Conservation (phyloP, 1,140 invertebrate genomes). For the Tenebrio molitor region DNA sequence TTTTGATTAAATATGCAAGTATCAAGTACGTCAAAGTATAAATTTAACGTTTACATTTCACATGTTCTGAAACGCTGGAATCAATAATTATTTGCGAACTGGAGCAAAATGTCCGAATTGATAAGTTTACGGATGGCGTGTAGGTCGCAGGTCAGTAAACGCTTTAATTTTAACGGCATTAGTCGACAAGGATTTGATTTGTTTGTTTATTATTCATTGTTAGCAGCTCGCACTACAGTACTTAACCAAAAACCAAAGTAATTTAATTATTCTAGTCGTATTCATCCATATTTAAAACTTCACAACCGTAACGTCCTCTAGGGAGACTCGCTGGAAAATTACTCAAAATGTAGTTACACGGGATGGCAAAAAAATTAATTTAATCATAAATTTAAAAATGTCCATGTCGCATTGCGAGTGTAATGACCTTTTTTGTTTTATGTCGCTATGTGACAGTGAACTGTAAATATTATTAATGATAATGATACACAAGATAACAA, state of each 20-base stretch:
- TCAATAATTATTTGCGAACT: too few relatives aligned
- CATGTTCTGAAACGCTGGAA: not conserved
- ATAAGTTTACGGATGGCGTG: not conserved
- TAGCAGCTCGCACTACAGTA: not conserved
- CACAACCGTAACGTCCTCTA: too few relatives aligned
- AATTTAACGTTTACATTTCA: not conserved
- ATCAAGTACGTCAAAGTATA: not conserved
- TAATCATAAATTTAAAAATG: too few relatives aligned
- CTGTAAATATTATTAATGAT: too few relatives aligned
- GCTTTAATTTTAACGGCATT: conserved; percentile 22
- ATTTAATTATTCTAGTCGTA: conserved; percentile 7
- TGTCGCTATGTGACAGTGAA: too few relatives aligned
- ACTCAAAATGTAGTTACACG: too few relatives aligned
- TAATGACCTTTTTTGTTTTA: too few relatives aligned
- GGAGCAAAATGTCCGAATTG: not conserved
- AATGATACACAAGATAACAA: too few relatives aligned
- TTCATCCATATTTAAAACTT: conserved; percentile 7
- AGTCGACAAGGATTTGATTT: conserved; percentile 30
- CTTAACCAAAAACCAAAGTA: conserved; percentile 6
- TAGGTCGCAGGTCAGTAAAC: not conserved
- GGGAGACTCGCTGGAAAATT: too few relatives aligned
- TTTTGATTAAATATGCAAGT: too few relatives aligned
- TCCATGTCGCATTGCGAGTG: too few relatives aligned
- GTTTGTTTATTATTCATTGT: conserved; percentile 28
- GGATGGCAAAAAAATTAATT: too few relatives aligned